These are phyloP conservation scores for Halocaridina rubra DNA, from an alignment of 2,888 invertebrate genomes.

Conservation along the genomic window DNA sequence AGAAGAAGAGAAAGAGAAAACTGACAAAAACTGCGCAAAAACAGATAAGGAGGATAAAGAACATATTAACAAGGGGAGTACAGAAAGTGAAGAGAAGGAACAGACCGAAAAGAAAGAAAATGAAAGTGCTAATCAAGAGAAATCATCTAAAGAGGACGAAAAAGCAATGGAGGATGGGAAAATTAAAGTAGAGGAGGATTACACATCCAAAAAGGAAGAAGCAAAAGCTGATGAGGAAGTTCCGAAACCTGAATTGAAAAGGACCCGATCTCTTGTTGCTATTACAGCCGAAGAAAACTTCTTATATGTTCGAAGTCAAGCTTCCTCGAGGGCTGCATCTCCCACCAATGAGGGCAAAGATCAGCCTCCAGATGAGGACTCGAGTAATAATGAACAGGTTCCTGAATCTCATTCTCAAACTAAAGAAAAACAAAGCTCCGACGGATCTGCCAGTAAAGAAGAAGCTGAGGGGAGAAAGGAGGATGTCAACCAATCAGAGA, in stretches of 20 bases:
- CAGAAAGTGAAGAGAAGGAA: not conserved
- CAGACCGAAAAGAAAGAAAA: not conserved
- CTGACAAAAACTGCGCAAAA: not conserved
- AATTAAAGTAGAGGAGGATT: not conserved
- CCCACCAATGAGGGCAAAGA: not conserved
- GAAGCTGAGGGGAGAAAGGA: not conserved
- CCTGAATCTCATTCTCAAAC: constrained; percentile 29
- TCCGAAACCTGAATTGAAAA: not conserved
- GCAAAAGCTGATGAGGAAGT: too few species aligned
- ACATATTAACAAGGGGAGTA: not conserved
- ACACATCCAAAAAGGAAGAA: not conserved
- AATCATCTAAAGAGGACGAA: not conserved
- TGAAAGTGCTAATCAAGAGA: not conserved
- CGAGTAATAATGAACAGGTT: not conserved
- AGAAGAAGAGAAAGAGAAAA: not conserved
- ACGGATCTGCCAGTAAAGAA: not conserved
- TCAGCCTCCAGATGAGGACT: not conserved
- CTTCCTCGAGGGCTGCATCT: not conserved
- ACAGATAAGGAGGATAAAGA: not conserved
- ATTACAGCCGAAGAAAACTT: constrained; percentile 41
- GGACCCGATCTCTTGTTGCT: constrained; percentile 25
- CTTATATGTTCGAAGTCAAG: not conserved
- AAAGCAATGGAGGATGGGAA: not conserved
- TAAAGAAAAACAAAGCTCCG: not conserved
- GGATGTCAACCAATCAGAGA: constrained; percentile 26